These are phyloP conservation scores for Diorhabda elongata DNA, from an alignment of 1,140 invertebrate genomes.

Conservation along the genomic window DNA sequence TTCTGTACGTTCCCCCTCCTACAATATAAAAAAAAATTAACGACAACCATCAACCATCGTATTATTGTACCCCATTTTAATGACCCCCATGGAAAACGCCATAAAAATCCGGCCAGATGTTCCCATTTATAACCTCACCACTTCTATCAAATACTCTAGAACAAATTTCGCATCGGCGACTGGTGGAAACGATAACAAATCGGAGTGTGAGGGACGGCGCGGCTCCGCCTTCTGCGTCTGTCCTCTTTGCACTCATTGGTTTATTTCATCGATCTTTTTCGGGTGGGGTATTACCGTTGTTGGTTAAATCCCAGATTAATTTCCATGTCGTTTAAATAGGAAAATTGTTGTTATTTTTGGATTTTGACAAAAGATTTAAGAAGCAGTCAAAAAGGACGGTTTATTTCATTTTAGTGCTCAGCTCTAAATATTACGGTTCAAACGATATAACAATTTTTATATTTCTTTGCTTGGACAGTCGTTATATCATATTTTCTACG, in stretches of 20 bases:
- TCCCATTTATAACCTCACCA: conserved; percentile 19
- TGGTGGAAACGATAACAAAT: not conserved
- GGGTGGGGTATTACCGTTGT: not conserved
- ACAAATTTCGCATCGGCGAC: not conserved
- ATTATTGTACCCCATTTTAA: conserved; percentile 20
- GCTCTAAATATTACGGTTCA: too few species aligned
- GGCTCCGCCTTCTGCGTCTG: conserved; percentile 3
- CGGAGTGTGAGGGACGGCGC: not conserved
- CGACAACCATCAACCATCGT: conserved; percentile 12
- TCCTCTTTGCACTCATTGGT: conserved; percentile 10
- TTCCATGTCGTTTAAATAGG: too few species aligned
- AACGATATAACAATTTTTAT: too few species aligned
- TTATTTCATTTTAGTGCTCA: too few species aligned
- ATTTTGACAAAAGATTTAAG: too few species aligned
- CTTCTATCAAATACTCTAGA: too few species aligned
- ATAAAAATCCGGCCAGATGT: conserved; percentile 19
- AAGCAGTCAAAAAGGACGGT: too few species aligned
- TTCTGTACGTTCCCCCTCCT: conserved; percentile 7
- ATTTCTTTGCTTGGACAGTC: too few species aligned
- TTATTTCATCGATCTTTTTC: not conserved
- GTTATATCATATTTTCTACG: too few species aligned
- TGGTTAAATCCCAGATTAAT: too few species aligned
- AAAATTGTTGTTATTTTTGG: too few species aligned
- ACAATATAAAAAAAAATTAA: conserved; percentile 2
- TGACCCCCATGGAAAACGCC: conserved; percentile 17